Base-by-base conservation (phyloP, 1,140 invertebrate species). In the Bicyclus anynana region DNA sequence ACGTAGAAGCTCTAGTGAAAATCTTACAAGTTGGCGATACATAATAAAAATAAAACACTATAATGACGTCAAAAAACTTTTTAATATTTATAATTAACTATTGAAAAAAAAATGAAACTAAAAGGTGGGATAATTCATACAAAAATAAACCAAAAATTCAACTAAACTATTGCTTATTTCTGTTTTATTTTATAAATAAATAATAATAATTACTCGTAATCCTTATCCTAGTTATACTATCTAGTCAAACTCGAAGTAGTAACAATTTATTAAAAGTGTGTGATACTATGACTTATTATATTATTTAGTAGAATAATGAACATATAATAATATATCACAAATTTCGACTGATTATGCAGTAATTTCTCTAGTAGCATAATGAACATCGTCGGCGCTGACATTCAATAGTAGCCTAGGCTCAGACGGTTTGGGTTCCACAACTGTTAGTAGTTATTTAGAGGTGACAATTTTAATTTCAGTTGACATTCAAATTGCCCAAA, bases 371-470 rank as follows among this genome's bases (percentile, higher is more conserved):
- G 27, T 29, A 29, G 29, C 29, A 33, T 10, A 33, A 33, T 33
- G 12, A 33, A 33, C 93, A 80, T 98, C 97, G 83, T 98, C 96
- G 6, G 93, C 81, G 62, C 94, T 95, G 35, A 97, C 92, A 86
- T 97, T 97, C 1, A 98, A 91, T 21, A 97, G 87, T 40, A 98
- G 91, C 76, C 93, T 93, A 74, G 95, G 94, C 64, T 90, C 87
- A 5, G 77, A 66, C 0, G 88, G 85, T 53, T 90, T 90, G 9
- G 85, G 83, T 48, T 91, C 89, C 47, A 87, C n/a, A n/a, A n/a
- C n/a, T n/a, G n/a, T 64, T 4, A 90, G 67, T 26, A 91, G 59
- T 0, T 91, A 65, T 47, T 87, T 72, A 38, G 77, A 71, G 0
- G 86, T 69, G 0, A 86, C 82, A 5, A 91, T 65, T 18, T 80